These are phyloP conservation scores for Ornithoptera alexandrae DNA, from an alignment of 2,888 invertebrate genomes.

Conservation along the genomic window DNA sequence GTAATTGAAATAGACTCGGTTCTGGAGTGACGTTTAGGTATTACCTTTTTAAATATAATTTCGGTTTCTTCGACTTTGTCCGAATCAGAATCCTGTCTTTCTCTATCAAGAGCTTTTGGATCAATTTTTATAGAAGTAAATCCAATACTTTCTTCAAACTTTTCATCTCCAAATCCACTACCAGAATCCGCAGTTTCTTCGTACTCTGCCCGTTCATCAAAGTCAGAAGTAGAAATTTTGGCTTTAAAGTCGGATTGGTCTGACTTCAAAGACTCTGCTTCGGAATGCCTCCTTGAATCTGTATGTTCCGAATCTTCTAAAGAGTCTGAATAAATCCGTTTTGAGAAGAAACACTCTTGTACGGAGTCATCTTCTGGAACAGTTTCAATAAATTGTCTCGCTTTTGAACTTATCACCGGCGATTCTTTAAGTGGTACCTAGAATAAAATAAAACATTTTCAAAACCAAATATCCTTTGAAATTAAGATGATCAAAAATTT, in stretches of 20 bases:
- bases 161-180: conserved; percentile 76
- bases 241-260: conserved; percentile 74
- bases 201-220: conserved; percentile 74
- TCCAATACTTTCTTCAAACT: conserved; percentile 73
- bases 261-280: conserved; percentile 76
- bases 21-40: conserved; percentile 71
- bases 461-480: not conserved
- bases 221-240: conserved; percentile 74
- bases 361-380: conserved; percentile 79
- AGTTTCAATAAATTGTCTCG: conserved; percentile 76
- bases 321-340: conserved; percentile 76
- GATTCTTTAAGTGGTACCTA: conserved; percentile 68
- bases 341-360: conserved; percentile 78
- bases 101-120: conserved; percentile 52
- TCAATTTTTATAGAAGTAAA: conserved; percentile 69
- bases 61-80: conserved; percentile 60
- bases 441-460: conserved; percentile 7
- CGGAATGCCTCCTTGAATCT: conserved; percentile 74
- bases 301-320: conserved; percentile 76
- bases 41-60: conserved; percentile 68
- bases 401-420: conserved; percentile 75
- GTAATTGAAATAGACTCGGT: conserved; percentile 72
- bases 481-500: no score
- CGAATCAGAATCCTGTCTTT: conserved; percentile 65
- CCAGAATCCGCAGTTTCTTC: conserved; percentile 73